Evolutionary conservation across 2,113 vertebrate species (phyloP).

Genomic region (Nicator chloris): DNA sequence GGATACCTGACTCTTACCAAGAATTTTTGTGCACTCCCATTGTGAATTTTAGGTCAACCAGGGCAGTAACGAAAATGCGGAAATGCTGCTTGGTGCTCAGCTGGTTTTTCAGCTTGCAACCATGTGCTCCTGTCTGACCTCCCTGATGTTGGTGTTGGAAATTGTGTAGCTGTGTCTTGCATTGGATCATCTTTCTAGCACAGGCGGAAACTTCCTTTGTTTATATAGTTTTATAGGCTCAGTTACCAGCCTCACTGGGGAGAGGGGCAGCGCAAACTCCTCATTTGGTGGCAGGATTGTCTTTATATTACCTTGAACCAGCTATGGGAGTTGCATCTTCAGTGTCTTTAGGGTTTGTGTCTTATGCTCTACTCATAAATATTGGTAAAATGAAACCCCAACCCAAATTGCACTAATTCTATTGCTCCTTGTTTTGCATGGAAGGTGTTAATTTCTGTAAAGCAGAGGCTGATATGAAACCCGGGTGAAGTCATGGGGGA

Average conservation of each 20-base stretch:
- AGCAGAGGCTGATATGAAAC: not conserved
- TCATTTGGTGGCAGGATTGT: not conserved
- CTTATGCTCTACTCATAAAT: not conserved
- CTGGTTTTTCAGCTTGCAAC: not conserved
- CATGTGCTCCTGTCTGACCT: not conserved
- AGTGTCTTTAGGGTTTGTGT: not conserved
- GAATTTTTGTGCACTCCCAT: fast-evolving
- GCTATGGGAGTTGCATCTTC: not conserved
- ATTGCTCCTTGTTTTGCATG: not conserved
- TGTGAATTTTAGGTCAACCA: not conserved
- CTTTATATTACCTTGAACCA: not conserved
- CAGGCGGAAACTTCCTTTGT: not conserved
- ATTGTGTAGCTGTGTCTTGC: not conserved
- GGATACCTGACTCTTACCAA: not conserved
- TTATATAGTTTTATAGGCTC: not conserved
- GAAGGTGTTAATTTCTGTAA: not conserved
- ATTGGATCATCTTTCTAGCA: not conserved
- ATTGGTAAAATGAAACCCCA: not conserved
- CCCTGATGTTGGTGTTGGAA: not conserved
- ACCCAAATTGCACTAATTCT: not conserved
- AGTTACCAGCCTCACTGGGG: not conserved
- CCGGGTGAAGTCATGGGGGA: not conserved
- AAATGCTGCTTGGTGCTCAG: not conserved
- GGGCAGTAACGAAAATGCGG: not conserved
- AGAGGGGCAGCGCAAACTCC: fast-evolving